Percentiles rank a stretch among this genome's conserved stretches.
phyloP scores from a whole-genome alignment of 1,140 invertebrate species.

The Trichoplusia ni region DNA sequence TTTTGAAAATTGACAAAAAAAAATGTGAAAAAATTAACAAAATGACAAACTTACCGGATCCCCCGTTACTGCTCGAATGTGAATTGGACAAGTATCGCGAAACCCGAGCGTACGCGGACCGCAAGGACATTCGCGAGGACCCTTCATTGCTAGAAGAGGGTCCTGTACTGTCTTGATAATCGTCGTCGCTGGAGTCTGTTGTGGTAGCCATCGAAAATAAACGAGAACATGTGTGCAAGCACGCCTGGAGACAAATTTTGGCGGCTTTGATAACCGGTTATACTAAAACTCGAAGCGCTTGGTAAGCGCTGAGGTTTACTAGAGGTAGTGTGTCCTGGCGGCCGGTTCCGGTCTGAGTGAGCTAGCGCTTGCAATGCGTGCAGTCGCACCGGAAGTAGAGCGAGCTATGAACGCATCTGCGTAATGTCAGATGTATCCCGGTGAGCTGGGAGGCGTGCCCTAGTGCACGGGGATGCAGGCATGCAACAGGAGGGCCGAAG shows the following conservation, averaged over 20 bases:
- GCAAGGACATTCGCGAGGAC: too few relatives aligned
- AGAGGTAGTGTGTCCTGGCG: neutral
- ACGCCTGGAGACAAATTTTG: conserved; percentile 5
- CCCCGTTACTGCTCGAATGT: too few relatives aligned
- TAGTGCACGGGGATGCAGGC: conserved; percentile 43
- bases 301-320: neutral
- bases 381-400: conserved; percentile 50
- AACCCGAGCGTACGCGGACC: too few relatives aligned
- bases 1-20: too few relatives aligned
- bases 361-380: conserved; percentile 37
- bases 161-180: neutral
- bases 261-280: neutral
- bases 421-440: conserved; percentile 59
- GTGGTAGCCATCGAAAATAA: neutral
- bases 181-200: neutral
- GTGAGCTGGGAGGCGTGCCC: conserved; percentile 55
- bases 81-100: too few relatives aligned
- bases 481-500: conserved; percentile 41
- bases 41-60: too few relatives aligned
- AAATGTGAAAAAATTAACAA: too few relatives aligned
- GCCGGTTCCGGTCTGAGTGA: neutral
- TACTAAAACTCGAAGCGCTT: neutral
- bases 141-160: neutral
- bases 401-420: conserved; percentile 65
- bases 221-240: neutral